Percentiles rank a stretch among this genome's conserved stretches.
Evolutionary conservation across 2,113 vertebrate genomes (phyloP).

Genomic region (Rostratula benghalensis): DNA sequence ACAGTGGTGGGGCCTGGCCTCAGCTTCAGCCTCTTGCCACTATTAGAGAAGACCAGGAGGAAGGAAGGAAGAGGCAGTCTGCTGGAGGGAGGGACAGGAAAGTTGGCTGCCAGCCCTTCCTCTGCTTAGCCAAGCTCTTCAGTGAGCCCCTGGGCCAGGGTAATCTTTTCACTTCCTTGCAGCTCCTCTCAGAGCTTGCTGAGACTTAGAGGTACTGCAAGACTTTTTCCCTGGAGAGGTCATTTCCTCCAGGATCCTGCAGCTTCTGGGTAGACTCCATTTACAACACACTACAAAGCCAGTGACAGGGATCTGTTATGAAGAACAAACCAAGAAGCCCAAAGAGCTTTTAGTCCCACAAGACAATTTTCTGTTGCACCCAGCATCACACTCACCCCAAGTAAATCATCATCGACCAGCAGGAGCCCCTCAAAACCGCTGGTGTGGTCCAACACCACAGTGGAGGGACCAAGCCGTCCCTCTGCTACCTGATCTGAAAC

Average conservation of each 20-base stretch:
- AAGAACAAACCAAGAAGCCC: background rate
- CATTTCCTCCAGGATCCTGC: background rate
- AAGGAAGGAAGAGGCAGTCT: conserved; percentile 28
- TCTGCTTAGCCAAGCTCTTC: background rate
- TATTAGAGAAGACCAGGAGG: background rate
- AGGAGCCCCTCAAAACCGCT: conserved; percentile 95
- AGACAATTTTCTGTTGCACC: background rate
- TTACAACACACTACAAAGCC: background rate
- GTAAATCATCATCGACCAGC: conserved; percentile 94
- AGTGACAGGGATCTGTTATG: background rate
- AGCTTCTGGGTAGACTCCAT: background rate
- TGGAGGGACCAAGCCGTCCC: conserved; percentile 89
- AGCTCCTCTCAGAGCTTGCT: background rate
- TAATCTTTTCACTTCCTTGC: background rate
- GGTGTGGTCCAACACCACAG: conserved; percentile 94
- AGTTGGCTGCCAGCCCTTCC: background rate
- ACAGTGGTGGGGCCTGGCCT: background rate
- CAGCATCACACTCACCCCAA: conserved; percentile 84
- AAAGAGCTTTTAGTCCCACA: background rate
- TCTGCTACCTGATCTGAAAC: conserved; percentile 78
- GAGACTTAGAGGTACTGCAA: background rate
- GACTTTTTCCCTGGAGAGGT: background rate
- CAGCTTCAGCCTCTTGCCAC: background rate
- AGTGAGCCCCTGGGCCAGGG: background rate
- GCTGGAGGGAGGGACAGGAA: background rate